Conservation (phyloP, 2,113 vertebrate genomes). For the Dendrocopos noguchii region DNA sequence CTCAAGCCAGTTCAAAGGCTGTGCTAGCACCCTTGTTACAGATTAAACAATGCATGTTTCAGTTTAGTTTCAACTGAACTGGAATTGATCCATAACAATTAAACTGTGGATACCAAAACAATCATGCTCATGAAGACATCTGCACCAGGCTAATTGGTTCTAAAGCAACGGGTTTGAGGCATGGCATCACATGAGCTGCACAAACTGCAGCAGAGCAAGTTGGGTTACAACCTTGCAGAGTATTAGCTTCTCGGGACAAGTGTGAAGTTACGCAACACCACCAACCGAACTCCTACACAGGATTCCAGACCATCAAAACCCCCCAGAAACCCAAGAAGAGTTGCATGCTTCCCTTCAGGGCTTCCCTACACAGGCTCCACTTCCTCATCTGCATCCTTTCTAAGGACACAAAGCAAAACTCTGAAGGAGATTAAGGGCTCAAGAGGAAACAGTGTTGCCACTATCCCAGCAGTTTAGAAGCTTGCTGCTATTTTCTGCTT, state of each 20-base stretch:
- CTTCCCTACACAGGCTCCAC: background rate
- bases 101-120: slow-evolving; percentile 8
- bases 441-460: background rate
- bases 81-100: background rate
- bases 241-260: background rate
- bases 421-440: background rate
- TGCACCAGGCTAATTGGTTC: background rate
- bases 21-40: background rate
- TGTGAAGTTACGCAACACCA: background rate
- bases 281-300: background rate
- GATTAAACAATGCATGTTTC: background rate
- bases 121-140: background rate
- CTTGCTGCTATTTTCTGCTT: background rate
- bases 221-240: background rate
- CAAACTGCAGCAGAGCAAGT: background rate
- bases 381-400: background rate
- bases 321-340: background rate
- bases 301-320: background rate
- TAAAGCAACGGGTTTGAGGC: background rate
- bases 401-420: background rate
- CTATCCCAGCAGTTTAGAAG: background rate
- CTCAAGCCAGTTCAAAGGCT: background rate
- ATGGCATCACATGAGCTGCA: background rate
- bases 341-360: background rate
- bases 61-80: background rate